phyloP scores from a whole-genome alignment of 2,888 invertebrate genomes.

The Papilio elwesi region DNA sequence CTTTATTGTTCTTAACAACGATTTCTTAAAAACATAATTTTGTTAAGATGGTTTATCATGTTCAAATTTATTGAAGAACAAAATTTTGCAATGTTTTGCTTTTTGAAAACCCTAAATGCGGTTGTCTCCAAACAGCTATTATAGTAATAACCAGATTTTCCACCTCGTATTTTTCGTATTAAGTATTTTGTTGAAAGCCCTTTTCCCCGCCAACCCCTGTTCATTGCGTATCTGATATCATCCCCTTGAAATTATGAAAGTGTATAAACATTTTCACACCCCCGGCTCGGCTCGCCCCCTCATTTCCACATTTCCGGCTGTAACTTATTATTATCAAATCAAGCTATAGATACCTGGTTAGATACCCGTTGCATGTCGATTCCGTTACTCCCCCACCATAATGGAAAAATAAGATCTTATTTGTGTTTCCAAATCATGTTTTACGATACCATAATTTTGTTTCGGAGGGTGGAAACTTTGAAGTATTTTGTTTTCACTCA shows the following conservation, averaged over 20 bases:
- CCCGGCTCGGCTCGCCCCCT: conserved; percentile 63
- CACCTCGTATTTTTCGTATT: conserved; percentile 72
- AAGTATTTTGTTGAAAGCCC: conserved; percentile 78
- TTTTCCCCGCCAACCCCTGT: conserved; percentile 66
- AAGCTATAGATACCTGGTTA: conserved; percentile 77
- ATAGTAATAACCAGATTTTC: conserved; percentile 71
- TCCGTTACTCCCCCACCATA: conserved; percentile 60
- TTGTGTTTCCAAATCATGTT: conserved; percentile 77
- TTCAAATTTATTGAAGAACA: background rate
- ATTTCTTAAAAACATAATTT: too few relatives aligned
- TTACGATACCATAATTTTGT: conserved; percentile 76
- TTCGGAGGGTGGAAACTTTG: conserved; percentile 43
- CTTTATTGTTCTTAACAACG: too few relatives aligned
- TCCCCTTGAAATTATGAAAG: conserved; percentile 83
- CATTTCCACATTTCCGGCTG: conserved; percentile 74
- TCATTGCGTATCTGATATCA: conserved; percentile 72
- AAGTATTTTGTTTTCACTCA: conserved; percentile 41
- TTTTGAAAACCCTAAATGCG: conserved; percentile 28
- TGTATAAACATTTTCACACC: conserved; percentile 84
- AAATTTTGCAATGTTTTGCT: background rate
- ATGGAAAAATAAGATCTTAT: conserved; percentile 75
- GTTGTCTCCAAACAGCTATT: conserved; percentile 56
- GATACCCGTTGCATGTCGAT: conserved; percentile 74
- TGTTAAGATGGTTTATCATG: too few relatives aligned
- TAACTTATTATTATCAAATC: conserved; percentile 84